Base-by-base conservation (phyloP, 2,113 vertebrate species). In the Myrmecobius fasciatus region DNA sequence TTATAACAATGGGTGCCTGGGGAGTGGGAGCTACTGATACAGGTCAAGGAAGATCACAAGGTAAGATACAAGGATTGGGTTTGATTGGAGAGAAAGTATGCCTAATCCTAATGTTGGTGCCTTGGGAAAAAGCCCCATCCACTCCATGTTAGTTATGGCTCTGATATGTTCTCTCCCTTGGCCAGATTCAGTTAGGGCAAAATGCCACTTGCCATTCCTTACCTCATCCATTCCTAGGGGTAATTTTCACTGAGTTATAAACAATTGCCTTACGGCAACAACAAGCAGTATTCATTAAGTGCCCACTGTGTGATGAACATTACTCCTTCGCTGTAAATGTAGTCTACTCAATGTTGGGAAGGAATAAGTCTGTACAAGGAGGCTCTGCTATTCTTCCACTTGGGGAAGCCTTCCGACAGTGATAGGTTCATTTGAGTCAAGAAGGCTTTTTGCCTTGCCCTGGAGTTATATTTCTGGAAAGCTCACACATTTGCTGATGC, bases 221-320 rank as follows among this genome's bases (percentile, higher is more conserved):
- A 1, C 49, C 53, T 24, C 1, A 0, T 0, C 89, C 31, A 53
- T 36, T 90, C 0, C 2, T 25, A 52, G 17, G 0, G 36, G 0
- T 4, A n/a, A 43, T n/a, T 31, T 52, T 26, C 8, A 22, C 5
- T 26, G 52, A 83, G 89, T 48, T 20, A 75, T 4, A 0, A 1
- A 88, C 89, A 0, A 0, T 8, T 4, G 47, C 54, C 51, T 20
- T 2, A 31, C 48, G 0, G 5, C 8, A 43, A 49, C 17, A 8
- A 0, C 0, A 43, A 0, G 22, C 4, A 17, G 11, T 25, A 1
- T 1, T 14, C 9, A 20, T 2, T 22, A 7, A n/a, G n/a, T 10
- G 7, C 25, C 5, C 20, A 31, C 56, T 5, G 0, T 24, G 51
- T 4, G 89, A 83, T 8, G 0, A 53, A 1, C 9, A 28, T 20